Evolutionary conservation across 2,888 invertebrate species (phyloP), one percentile per base, ranked within the genome.

Genomic region (Danaus chrysippus): DNA sequence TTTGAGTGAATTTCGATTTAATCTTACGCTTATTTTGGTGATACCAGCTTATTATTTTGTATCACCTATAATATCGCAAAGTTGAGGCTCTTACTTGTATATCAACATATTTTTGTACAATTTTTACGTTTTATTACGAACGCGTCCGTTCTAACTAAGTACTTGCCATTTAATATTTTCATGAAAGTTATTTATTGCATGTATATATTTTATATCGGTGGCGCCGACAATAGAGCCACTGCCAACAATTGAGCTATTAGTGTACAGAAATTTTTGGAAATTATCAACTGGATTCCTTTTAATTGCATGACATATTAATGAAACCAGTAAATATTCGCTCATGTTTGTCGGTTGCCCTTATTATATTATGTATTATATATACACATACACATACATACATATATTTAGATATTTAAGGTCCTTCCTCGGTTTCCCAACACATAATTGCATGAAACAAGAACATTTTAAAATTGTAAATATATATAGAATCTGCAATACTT

Each of bases 81-180:
- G 79, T 82, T 79, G 89, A 91, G 89, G 89, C 88, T 90, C 81
- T 78, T 81, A 76, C 73, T 77, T 75, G 66, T 73, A 70, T 67
- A 67, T 69, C 66, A 63, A 67, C 62, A 68, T 77, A 49, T 79
- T 73, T 76, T 71, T 65, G 62, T 68, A 61, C 63, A 62, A 56
- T 62, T 66, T 62, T 61, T 76, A 75, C 78, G 75, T 77, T 77
- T 79, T 76, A 81, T 76, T 77, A 73, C 72, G 74, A 73, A 82
- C 78, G 76, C 72, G 73, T 77, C 73, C 71, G 77, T 81, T 81
- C 81, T 82, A 79, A 86, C 84, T 88, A 89, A 87, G 86, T 81
- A 90, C 89, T 90, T 91, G 91, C 91, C 90, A 90, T 90, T 82
- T 81, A 82, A 81, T 82, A 34, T 82, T 82, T 86, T 88, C 87